Percentiles rank a stretch among this genome's conserved stretches.
These are phyloP conservation scores for Leptodactylus fallax DNA, from an alignment of 2,797 vertebrate genomes.

Conservation along the genomic window DNA sequence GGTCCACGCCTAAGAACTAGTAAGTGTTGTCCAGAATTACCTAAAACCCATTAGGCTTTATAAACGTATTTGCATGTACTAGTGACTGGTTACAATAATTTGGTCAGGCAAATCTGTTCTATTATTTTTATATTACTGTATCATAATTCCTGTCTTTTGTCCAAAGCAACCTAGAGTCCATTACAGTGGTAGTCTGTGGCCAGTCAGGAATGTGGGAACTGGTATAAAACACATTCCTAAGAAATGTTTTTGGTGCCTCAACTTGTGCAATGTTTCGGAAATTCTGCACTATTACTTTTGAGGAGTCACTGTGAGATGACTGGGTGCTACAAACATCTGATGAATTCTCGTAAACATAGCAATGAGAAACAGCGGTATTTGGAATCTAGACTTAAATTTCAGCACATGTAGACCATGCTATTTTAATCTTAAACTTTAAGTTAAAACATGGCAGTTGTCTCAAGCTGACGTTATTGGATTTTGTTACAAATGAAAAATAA, in stretches of 20 bases:
- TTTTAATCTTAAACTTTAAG: conserved; percentile 20
- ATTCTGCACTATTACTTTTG: background rate
- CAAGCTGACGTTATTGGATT: background rate
- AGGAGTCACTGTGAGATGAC: background rate
- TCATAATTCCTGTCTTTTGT: background rate
- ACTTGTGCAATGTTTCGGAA: background rate
- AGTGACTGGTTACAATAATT: background rate
- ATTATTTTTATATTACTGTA: background rate
- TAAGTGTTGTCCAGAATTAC: background rate
- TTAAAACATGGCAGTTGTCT: background rate
- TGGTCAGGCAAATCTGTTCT: background rate
- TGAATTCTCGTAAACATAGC: conserved; percentile 23
- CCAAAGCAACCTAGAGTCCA: background rate
- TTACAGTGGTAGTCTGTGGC: background rate
- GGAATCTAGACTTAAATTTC: conserved; percentile 5
- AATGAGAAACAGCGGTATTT: conserved; percentile 9
- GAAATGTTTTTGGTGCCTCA: background rate
- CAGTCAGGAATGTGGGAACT: background rate
- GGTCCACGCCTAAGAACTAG: too few relatives aligned
- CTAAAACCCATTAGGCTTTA: background rate
- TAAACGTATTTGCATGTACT: background rate
- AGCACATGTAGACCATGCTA: conserved; percentile 11
- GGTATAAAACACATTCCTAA: conserved; percentile 8
- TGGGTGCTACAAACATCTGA: conserved; percentile 17
- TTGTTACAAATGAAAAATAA: too few relatives aligned